Base-by-base conservation (phyloP, 2,888 invertebrate species). In the Plagodis pulveraria region DNA sequence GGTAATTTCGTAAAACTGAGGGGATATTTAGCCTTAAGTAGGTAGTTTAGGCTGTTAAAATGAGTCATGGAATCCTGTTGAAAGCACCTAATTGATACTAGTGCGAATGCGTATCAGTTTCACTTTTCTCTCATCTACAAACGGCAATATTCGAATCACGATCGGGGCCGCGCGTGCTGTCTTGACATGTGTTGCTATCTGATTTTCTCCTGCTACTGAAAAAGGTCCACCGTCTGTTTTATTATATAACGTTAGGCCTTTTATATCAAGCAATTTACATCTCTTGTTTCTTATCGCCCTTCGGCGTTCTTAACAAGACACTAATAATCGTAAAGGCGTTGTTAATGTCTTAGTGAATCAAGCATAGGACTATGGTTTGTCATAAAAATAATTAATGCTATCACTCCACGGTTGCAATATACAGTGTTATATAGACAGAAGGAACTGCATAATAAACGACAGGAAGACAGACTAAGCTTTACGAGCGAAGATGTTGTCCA, bases 131-230 rank as follows among this genome's bases (percentile, higher is more conserved):
- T 83, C 83, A 82, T 86, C 83, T 85, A 78, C 77, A 79, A 77
- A 81, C 78, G 81, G 83, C 77, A 77, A 82, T 84, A 91, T 90
- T 89, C 90, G 76, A 77, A 80, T 83, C 91, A 91, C 91, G 91
- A 91, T 86, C 74, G 83, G 68, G 89, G 89, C 75, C 87, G 83
- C 83, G 83, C 90, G 88, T 89, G 89, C 80, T 77, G 80, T 76
- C 81, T 75, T 68, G 69, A 72, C 74, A 77, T 78, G 73, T 76
- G 74, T 40, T 45, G 42, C 58, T 62, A 62, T 56, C 49, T 41
- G 60, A 61, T 61, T 56, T 56, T 61, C 60, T 56, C 52, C 41
- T 40, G 41, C 52, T 51, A 57, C 49, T 57, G 50, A 54, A 60
- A 45, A 62, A 56, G 44, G 45, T 42, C 9, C 34, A 32, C 12